Percentiles rank a stretch among this genome's conserved stretches.
Conservation (phyloP, 2,888 invertebrate species). For the Nematopogon swammerdamellus region DNA sequence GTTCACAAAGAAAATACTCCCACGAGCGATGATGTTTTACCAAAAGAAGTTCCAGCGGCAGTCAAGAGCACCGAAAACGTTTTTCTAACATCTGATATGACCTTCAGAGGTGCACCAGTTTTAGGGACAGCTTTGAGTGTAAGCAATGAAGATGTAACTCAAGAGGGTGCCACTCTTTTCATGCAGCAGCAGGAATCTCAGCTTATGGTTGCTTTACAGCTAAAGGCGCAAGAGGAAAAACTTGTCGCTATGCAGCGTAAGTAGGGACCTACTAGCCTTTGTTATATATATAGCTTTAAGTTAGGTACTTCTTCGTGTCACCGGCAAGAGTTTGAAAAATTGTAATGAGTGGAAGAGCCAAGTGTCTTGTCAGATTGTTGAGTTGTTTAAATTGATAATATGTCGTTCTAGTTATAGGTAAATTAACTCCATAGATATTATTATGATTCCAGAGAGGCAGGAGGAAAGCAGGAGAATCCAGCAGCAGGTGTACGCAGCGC, state of each 20-base stretch:
- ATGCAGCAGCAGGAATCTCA: slow-evolving; percentile 63
- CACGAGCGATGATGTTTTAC: slow-evolving; percentile 9
- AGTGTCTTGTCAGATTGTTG: too few relatives aligned
- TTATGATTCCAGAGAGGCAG: slow-evolving; percentile 27
- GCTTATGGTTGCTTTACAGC: slow-evolving; percentile 56
- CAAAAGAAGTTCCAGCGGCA: slow-evolving; percentile 11
- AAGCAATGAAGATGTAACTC: slow-evolving; percentile 32
- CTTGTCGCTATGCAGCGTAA: slow-evolving; percentile 53
- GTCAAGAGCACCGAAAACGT: not conserved
- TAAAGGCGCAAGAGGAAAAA: slow-evolving; percentile 62
- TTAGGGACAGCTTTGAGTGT: slow-evolving; percentile 16
- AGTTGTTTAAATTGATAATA: too few relatives aligned
- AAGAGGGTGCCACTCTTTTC: slow-evolving; percentile 52
- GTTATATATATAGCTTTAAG: too few relatives aligned
- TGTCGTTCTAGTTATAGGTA: too few relatives aligned
- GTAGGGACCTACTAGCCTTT: slow-evolving; percentile 8
- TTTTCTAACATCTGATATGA: not conserved
- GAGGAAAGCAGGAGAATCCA: slow-evolving; percentile 44
- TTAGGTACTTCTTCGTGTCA: too few relatives aligned
- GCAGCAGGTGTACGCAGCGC: slow-evolving; percentile 47
- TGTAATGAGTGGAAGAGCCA: too few relatives aligned
- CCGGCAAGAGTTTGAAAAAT: too few relatives aligned
- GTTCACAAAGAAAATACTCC: slow-evolving; percentile 6
- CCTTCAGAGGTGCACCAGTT: not conserved
- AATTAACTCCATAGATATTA: too few relatives aligned